Percentiles rank a stretch among this genome's conserved stretches.
These are phyloP conservation scores for Anoplophora glabripennis DNA, from an alignment of 1,140 invertebrate species.

Conservation along the genomic window DNA sequence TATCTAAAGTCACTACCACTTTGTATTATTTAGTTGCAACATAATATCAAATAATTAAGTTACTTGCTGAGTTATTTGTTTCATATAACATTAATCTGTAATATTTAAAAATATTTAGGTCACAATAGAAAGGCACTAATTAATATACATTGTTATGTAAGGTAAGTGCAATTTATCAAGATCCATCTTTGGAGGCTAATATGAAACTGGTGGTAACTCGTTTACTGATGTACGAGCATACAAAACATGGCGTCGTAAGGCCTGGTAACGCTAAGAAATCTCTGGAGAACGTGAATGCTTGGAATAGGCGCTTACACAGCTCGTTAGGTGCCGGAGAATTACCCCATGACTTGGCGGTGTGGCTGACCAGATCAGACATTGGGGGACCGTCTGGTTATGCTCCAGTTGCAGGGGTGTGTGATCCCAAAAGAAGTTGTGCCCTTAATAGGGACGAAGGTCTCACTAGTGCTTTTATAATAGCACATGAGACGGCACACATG, in stretches of 20 bases:
- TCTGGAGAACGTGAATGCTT: slow-evolving; percentile 72
- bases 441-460: slow-evolving; percentile 76
- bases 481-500: slow-evolving; percentile 79
- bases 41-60: no score
- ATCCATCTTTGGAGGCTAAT: slow-evolving; percentile 65
- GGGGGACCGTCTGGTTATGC: slow-evolving; percentile 79
- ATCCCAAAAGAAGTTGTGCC: slow-evolving; percentile 68
- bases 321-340: slow-evolving; percentile 50
- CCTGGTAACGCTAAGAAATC: slow-evolving; percentile 67
- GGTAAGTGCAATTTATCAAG: slow-evolving; percentile 71
- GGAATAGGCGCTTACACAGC: slow-evolving; percentile 64
- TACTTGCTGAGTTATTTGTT: no score
- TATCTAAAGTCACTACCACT: no score
- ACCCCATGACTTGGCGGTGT: slow-evolving; percentile 69
- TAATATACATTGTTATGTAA: slow-evolving; percentile 40
- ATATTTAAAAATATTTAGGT: no score
- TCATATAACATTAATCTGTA: no score
- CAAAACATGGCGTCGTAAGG: slow-evolving; percentile 58
- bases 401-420: slow-evolving; percentile 72
- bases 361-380: slow-evolving; percentile 68
- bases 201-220: slow-evolving; percentile 63
- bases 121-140: no score
- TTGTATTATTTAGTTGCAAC: no score
- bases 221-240: slow-evolving; percentile 61
- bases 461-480: slow-evolving; percentile 77